Base-by-base conservation (phyloP, 2,113 vertebrate species). In the Pipa parva region DNA sequence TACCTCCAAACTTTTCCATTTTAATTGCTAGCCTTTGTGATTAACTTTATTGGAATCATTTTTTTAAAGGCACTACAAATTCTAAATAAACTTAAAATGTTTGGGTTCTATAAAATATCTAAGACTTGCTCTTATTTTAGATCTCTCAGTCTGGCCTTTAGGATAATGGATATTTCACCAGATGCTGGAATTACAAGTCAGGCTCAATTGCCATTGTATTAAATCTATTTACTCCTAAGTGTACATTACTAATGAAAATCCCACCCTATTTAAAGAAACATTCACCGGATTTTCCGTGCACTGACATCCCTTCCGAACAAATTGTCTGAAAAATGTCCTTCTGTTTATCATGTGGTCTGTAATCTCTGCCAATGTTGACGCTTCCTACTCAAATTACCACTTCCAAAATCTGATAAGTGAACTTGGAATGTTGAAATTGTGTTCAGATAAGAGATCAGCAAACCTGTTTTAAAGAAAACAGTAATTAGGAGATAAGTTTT, bases 381-480 rank as follows among this genome's bases (percentile, higher is more conserved):
- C 49, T 70, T 61, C 66, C 66, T 70, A 70, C 66, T 70, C 66
- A 54, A 70, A 70, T 70, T 70, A 70, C 66, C 57, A 15, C 49
- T 70, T 29, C 48, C 36, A 48, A 60, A 70, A 70, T 70, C 66
- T 61, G 66, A 70, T 70, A 70, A 70, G 66, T 54, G 58, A 70
- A 70, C 58, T 70, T 54, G 66, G 66, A 70, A 70, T 70, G 58
- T 70, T 42, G 66, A 70, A 70, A 54, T 70, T 70, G 66, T 70
- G 66, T 70, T 61, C 66, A 70, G 66, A 70, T 70, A 61, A 70
- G n/a, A 36, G 56, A 70, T 70, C 48, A 54, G 66, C 57, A 69
- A 61, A 69, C 46, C 57, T 29, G 56, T 28, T 27, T 33, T 45
- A 61, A 70, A 49, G 33, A 70, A 70, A 70, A 70, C 66, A 70